Evolutionary conservation across 2,888 invertebrate species (phyloP), one percentile per base, ranked within the genome.

Genomic region (Gymnosoma rotundatum): DNA sequence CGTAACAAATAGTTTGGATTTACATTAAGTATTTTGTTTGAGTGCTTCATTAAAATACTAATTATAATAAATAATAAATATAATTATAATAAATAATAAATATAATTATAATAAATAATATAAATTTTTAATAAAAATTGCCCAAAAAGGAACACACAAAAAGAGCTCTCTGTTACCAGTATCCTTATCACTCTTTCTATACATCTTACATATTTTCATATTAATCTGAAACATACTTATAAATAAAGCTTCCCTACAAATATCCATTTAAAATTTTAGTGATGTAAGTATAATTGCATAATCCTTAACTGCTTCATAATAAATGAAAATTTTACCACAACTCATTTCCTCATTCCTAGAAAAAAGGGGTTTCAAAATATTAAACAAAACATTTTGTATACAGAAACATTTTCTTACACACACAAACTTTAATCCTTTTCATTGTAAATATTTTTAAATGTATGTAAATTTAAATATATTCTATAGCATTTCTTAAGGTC

Each of bases 231-330:
- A 69, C 52, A 69, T 50, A 16, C n/a, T 14, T 61, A 61, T 50
- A 20, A 7, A 5, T 12, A 42, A 10, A 42, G 32, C 42, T 12
- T 42, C 2, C 12, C 2, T 14, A n/a, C 36, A 20, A 63, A 6
- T 52, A 36, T 5, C 16, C 14, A 20, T 38, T 9, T 48, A 48
- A 32, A 58, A 58, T 66, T 64, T 32, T 64, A 72, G 64, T 66
- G 58, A 79, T 72, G 78, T 58, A 64, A 66, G 25, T 72, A 42
- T 79, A 79, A 72, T 79, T 72, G 66, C 64, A 72, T 72, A 79
- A 79, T 79, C 78, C 78, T 72, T 78, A 63, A 78, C 78, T 79
- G 20, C 48, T 75, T 66, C 42, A 69, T 61, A 60, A 52, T 54
- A 69, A 69, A 61, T 61, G 45, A 63, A 78, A 63, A 54, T 78